A percentile compares a stretch with the other conserved stretches of the same genome.
These are phyloP conservation scores for Mus minutoides DNA, from an alignment of 2,797 vertebrate species.

Conservation along the genomic window DNA sequence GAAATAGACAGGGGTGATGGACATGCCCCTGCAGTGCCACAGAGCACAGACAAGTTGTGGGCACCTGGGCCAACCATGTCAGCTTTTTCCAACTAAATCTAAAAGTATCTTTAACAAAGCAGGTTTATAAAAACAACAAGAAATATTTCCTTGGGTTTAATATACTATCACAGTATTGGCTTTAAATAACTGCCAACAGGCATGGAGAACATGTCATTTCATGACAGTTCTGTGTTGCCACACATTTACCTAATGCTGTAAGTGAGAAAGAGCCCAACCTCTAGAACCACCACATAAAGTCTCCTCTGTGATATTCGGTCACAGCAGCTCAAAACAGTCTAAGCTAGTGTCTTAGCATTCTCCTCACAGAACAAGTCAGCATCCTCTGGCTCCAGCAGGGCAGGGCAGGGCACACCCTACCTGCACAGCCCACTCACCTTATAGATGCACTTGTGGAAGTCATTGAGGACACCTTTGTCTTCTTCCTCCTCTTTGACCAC, in stretches of 20 bases:
- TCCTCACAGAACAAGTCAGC: no score
- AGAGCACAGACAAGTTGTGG: no score
- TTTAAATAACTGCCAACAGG: background rate
- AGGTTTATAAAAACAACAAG: background rate
- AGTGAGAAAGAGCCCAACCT: background rate
- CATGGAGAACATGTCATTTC: background rate
- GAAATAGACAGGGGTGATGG: accelerated
- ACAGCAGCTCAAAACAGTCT: background rate
- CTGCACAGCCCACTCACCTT: slow-evolving; percentile 89
- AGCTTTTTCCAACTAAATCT: background rate
- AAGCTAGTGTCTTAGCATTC: accelerated
- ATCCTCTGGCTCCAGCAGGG: no score
- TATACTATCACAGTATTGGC: background rate
- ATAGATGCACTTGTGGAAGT: slow-evolving; percentile 99
- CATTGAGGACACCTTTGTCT: slow-evolving; percentile 92
- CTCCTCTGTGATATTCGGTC: background rate
- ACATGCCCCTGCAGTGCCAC: accelerated
- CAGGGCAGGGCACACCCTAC: background rate
- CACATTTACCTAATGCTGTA: background rate
- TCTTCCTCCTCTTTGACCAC: slow-evolving; percentile 92
- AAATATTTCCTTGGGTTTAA: background rate
- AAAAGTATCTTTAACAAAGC: background rate
- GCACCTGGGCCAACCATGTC: background rate
- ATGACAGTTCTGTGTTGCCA: background rate
- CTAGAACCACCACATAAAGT: background rate